Evolutionary conservation across 2,797 vertebrate genomes (phyloP).

Genomic region (Neoniphon sammara): DNA sequence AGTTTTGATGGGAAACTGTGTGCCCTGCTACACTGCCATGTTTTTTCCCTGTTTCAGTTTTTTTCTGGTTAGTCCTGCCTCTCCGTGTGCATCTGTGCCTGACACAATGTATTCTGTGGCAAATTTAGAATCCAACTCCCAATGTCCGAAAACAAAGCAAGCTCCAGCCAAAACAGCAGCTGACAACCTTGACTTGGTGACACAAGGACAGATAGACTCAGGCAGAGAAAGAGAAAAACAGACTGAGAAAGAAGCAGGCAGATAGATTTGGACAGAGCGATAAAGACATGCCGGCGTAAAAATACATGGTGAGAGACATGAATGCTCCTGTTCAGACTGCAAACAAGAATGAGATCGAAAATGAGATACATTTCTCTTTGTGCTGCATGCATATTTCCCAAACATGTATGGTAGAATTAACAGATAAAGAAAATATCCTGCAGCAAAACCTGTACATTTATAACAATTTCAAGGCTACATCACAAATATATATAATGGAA

Average conservation of each 20-base stretch:
- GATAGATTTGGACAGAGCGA: too few relatives aligned
- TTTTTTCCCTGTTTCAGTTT: neutral
- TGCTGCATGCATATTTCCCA: too few relatives aligned
- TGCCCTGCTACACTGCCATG: neutral
- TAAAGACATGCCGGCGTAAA: too few relatives aligned
- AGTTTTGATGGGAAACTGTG: too few relatives aligned
- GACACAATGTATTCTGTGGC: slow-evolving; percentile 10
- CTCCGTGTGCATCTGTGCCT: neutral
- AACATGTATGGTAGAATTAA: too few relatives aligned
- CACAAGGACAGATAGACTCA: neutral
- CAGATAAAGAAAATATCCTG: too few relatives aligned
- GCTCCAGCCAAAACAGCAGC: slow-evolving; percentile 22
- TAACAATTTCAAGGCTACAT: neutral
- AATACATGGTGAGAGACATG: too few relatives aligned
- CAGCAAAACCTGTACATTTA: neutral
- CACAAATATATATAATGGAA: too few relatives aligned
- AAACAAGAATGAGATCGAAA: too few relatives aligned
- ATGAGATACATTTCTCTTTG: too few relatives aligned
- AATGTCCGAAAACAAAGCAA: slow-evolving; percentile 11
- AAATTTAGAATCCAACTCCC: neutral
- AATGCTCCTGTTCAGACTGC: too few relatives aligned
- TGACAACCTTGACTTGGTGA: neutral
- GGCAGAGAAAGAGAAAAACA: neutral
- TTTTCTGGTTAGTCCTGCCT: neutral
- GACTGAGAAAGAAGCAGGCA: neutral